Evolutionary conservation across 1,140 invertebrate genomes (phyloP).

Genomic region (Bombus soroeensis): DNA sequence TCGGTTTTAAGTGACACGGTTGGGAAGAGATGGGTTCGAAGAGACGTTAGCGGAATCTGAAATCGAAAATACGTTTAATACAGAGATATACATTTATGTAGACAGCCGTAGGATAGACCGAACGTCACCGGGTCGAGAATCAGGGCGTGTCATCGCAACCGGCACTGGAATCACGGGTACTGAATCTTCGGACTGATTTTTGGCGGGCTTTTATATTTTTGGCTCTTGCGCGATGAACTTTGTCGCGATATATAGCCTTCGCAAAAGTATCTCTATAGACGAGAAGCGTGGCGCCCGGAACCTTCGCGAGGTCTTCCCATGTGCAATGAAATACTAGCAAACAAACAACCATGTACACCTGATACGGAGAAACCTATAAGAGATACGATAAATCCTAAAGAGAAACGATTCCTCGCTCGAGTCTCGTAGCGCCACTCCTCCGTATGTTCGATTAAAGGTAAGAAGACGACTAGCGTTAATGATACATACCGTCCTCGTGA

Average conservation of each 20-base stretch:
- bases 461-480: slow-evolving; percentile 66
- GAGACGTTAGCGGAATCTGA: slow-evolving; percentile 76
- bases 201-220: slow-evolving; percentile 84
- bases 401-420: not conserved
- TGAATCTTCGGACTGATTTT: slow-evolving; percentile 71
- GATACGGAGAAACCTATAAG: rapidly evolving
- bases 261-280: slow-evolving; percentile 42
- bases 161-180: slow-evolving; percentile 72
- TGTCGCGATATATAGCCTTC: slow-evolving; percentile 59
- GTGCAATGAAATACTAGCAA: too few relatives aligned
- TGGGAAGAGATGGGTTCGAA: slow-evolving; percentile 63
- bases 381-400: not conserved
- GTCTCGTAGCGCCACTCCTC: slow-evolving; percentile 60
- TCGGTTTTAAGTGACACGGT: slow-evolving; percentile 19
- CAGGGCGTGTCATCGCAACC: slow-evolving; percentile 70
- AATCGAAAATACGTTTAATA: slow-evolving; percentile 74
- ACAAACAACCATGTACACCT: rapidly evolving
- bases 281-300: slow-evolving; percentile 56
- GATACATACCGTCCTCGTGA: slow-evolving; percentile 99
- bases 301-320: not conserved
- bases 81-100: slow-evolving; percentile 19
- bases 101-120: slow-evolving; percentile 41
- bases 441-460: slow-evolving; percentile 61
- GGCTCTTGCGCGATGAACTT: slow-evolving; percentile 69
- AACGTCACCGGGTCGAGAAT: slow-evolving; percentile 58